Base-by-base conservation (phyloP, 2,888 invertebrate genomes). In the Oscheius onirici region DNA sequence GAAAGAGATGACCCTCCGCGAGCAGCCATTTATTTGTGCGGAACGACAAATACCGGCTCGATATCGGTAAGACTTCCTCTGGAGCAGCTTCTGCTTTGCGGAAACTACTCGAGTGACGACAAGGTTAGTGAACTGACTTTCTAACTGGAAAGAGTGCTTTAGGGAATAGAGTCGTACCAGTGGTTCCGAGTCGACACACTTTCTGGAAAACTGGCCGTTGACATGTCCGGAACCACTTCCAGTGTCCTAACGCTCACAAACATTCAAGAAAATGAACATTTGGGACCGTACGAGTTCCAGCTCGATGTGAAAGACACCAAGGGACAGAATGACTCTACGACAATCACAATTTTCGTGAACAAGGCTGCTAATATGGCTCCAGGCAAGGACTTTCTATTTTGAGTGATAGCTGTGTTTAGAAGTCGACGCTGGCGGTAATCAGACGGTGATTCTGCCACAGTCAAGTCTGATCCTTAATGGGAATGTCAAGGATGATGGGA, bases 1-100 rank as follows among this genome's bases (percentile, higher is more conserved):
- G 77, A 73, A 26, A 41, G 76, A 44, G 77, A 77, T 46, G 73
- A 77, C 28, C 76, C 76, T 5, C 77, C 77, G 10, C 78, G 75
- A 61, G 73, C 77, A 3, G 20, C 24, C 34, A 78, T 78, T 24
- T 60, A 44, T 24, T 34, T 55, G 6, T 77, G 77, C 46, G 77
- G 73, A 26, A 66, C 70, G 11, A 41, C 43, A 17, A 57, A 66
- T 13, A 69, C 69, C 11, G 77, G 77, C 13, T 69, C 67, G 10
- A 65, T 77, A 20, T 76, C 76, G 2, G 70, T 77, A 11, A 28
- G 77, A n/a, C 34, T 77, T 2, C 77, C 77, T 3, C 43, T 55
- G 11, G 71, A 77, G 6, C 46, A 70, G 20, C n/a, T 77, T 10
- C 57, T 66, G 2, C 69, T 77, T 5, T 77, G 77, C 40, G 77